A percentile compares a stretch with the other conserved stretches of the same genome.
These are phyloP conservation scores for Bucco capensis DNA, from an alignment of 2,113 vertebrate genomes.

Conservation along the genomic window DNA sequence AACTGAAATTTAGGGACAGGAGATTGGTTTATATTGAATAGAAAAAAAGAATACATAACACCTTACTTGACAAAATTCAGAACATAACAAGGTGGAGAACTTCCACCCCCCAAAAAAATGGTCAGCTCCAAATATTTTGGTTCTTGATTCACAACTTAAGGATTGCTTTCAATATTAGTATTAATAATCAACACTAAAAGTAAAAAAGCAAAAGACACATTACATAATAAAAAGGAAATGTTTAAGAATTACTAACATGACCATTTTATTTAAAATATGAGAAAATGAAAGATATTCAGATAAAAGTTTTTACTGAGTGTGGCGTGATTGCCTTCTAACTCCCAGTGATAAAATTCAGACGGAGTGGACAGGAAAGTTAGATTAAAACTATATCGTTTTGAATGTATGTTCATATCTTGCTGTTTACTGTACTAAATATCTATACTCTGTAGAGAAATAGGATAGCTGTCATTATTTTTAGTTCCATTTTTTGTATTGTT, in stretches of 20 bases:
- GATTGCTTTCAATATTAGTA: not conserved
- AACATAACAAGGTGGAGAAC: rapidly evolving
- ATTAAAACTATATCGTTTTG: not conserved
- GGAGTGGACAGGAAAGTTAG: not conserved
- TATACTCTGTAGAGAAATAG: not conserved
- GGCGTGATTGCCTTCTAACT: not conserved
- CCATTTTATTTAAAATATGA: not conserved
- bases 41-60: not conserved
- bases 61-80: not conserved
- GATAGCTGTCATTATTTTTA: slow-evolving; percentile 18
- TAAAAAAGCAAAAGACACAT: not conserved
- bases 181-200: not conserved
- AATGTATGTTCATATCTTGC: not conserved
- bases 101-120: not conserved
- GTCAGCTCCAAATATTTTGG: not conserved
- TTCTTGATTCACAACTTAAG: not conserved
- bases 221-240: not conserved
- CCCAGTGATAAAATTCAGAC: not conserved
- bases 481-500: not conserved
- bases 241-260: not conserved
- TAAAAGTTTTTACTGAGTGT: not conserved
- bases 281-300: not conserved
- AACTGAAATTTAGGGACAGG: not conserved
- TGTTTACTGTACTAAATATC: slow-evolving; percentile 10
- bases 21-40: not conserved